A percentile compares a stretch with the other conserved stretches of the same genome.
Evolutionary conservation across 2,113 vertebrate species (phyloP).

Genomic region (Corapipo altera): DNA sequence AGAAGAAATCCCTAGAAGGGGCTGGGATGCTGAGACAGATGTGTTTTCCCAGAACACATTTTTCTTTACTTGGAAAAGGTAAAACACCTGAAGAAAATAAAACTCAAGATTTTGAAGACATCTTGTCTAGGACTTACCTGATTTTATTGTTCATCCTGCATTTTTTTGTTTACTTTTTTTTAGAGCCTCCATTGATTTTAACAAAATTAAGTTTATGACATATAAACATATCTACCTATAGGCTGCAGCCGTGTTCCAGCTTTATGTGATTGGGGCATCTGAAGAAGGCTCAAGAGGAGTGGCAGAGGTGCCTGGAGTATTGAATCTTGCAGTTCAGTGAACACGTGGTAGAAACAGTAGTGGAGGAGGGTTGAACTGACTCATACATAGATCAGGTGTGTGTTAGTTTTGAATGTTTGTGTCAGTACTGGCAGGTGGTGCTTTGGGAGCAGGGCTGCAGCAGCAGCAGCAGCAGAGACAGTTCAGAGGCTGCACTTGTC

Average conservation of each 20-base stretch:
- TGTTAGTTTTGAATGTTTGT: not conserved
- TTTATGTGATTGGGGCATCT: no score
- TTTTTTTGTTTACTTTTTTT: not conserved
- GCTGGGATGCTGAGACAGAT: not conserved
- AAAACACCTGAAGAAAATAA: not conserved
- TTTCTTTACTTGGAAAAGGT: not conserved
- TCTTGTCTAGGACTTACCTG: not conserved
- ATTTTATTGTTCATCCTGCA: not conserved
- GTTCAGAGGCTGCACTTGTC: not conserved
- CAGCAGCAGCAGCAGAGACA: not conserved
- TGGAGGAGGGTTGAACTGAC: not conserved
- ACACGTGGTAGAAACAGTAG: accelerated
- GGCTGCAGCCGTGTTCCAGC: not conserved
- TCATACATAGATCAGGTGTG: accelerated
- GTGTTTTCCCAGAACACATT: not conserved
- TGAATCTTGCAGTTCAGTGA: not conserved
- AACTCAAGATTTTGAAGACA: not conserved
- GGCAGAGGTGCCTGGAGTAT: not conserved
- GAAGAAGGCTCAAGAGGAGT: not conserved
- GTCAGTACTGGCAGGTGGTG: not conserved
- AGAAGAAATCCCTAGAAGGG: not conserved
- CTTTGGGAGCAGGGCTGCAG: not conserved
- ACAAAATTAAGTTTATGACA: not conserved
- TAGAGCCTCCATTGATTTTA: not conserved
- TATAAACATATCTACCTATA: not conserved